These are phyloP conservation scores for Catharus bicknelli DNA, from an alignment of 2,113 vertebrate species.

Conservation along the genomic window DNA sequence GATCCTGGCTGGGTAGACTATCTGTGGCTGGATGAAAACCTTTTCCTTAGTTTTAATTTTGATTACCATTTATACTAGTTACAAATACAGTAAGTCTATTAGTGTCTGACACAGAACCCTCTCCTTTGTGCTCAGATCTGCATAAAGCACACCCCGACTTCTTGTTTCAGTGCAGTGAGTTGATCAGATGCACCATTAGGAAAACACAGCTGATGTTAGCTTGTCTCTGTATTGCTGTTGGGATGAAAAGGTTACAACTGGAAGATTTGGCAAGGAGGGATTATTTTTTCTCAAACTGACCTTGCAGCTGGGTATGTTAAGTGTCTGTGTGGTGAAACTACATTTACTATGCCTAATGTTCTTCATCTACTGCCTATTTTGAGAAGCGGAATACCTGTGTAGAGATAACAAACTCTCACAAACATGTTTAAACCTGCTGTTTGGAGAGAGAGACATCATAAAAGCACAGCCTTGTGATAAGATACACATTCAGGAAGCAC, in stretches of 20 bases:
- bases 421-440: not conserved
- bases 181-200: not conserved
- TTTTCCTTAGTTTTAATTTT: not conserved
- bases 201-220: not conserved
- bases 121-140: not conserved
- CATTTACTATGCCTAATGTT: not conserved
- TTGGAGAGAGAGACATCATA: not conserved
- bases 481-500: rapidly evolving
- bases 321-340: not conserved
- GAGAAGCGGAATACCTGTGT: not conserved
- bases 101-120: rapidly evolving
- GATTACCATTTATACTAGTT: not conserved
- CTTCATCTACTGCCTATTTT: not conserved
- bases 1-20: not conserved
- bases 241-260: not conserved
- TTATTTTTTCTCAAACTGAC: not conserved
- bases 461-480: not conserved
- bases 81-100: not conserved
- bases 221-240: not conserved
- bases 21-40: not conserved
- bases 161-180: not conserved
- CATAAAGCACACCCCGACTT: not conserved
- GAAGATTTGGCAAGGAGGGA: not conserved
- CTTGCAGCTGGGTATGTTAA: not conserved
- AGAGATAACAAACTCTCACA: not conserved